Conservation (phyloP, 1,140 invertebrate species). For the Ceratitis capitata region DNA sequence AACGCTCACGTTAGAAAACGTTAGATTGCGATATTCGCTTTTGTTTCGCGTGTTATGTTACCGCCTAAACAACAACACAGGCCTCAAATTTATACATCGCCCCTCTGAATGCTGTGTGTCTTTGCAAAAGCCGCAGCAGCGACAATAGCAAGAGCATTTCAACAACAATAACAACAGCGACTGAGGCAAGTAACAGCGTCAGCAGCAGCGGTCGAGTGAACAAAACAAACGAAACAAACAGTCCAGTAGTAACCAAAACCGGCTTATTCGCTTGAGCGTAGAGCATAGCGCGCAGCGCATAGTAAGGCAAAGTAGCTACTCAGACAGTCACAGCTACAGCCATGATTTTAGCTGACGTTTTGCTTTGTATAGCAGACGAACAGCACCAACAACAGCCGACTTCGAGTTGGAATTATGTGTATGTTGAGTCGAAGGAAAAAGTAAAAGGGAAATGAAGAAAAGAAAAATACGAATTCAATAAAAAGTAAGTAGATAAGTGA, state of each 20-base stretch:
- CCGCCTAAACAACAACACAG: background rate
- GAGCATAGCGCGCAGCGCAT: background rate
- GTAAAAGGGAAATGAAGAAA: slow-evolving; percentile 19
- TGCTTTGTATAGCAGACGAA: slow-evolving; percentile 9
- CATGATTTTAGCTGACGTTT: slow-evolving; percentile 9
- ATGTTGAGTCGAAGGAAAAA: background rate
- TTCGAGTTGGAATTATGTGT: background rate
- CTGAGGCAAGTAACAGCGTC: background rate
- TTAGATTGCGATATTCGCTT: background rate
- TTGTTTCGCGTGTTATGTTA: background rate
- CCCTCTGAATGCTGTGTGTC: background rate
- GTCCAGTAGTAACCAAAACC: slow-evolving; percentile 7
- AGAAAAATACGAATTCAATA: background rate
- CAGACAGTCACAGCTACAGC: background rate
- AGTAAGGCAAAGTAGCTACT: background rate
- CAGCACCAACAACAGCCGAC: background rate
- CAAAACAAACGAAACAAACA: background rate
- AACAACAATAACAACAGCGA: background rate
- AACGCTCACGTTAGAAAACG: background rate
- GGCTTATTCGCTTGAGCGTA: slow-evolving; percentile 18
- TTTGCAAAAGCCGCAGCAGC: background rate
- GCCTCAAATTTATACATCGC: background rate
- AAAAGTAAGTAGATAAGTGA: background rate
- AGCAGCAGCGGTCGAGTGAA: background rate
- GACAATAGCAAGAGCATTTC: background rate